Base-by-base conservation (phyloP, 2,797 vertebrate genomes). In the Gambelia wislizenii region DNA sequence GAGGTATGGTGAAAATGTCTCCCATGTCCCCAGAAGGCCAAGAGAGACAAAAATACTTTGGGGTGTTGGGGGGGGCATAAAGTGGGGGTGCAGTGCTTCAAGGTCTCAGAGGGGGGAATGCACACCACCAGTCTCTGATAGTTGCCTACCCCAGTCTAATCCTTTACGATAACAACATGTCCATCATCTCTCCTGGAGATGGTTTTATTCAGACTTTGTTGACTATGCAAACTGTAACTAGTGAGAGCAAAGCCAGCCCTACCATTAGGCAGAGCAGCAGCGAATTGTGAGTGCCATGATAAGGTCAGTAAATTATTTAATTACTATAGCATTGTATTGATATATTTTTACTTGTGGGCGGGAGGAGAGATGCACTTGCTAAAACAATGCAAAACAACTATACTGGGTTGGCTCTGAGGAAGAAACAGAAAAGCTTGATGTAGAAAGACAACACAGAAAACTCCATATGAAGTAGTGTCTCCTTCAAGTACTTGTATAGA, bases 191-290 rank as follows among this genome's bases (percentile, higher is more conserved):
- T 85, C 70, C 39, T 0, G 10, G 67, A 69, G 69, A 85, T 25
- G 42, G 78, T 6, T 36, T 47, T 1, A 2, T 79, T 91, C 84
- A 87, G 14, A 30, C 3, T 84, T 59, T 72, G 61, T 0, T 1
- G 67, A 72, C 0, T 0, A 39, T 64, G 30, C 39, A 64, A 86
- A 75, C 10, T 0, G 1, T 25, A 80, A 42, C 39, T 27, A 52
- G 20, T 16, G 33, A 25, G 16, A 59, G 12, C 4, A 84, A 18
- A 42, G 13, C 39, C 80, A 64, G 30, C 44, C 18, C 64, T 70
- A 69, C 16, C 47, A 47, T 47, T 33, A 83, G 42, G 20, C 44
- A 83, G 4, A 69, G 8, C 36, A 20, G 12, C 27, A 27, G 9
- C 4, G 14, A 44, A 77, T 49, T 33, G 52, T 52, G 49, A 27